phyloP scores from a whole-genome alignment of 1,140 invertebrate species.

The Sycophaga agraensis region DNA sequence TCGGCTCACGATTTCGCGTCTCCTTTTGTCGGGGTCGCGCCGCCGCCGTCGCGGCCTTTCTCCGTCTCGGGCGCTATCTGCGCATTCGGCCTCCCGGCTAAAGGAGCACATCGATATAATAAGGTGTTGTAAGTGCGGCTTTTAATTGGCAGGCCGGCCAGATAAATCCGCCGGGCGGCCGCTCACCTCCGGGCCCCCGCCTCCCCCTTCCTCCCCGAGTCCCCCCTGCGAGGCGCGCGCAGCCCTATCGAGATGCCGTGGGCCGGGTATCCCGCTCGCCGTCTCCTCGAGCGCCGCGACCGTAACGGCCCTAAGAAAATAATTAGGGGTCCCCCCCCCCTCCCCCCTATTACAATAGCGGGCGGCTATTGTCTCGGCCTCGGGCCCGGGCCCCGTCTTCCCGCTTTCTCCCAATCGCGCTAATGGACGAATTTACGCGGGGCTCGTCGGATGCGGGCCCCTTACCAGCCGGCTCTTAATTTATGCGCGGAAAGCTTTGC shows the following conservation, averaged over 20 bases:
- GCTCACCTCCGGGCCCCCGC: background rate
- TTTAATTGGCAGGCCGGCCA: conserved; percentile 38
- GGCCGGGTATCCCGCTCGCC: background rate
- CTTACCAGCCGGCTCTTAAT: too few relatives aligned
- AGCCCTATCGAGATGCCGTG: background rate
- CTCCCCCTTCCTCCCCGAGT: background rate
- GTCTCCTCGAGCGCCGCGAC: background rate
- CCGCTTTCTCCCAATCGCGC: too few relatives aligned
- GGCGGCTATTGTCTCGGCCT: too few relatives aligned
- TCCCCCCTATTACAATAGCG: too few relatives aligned
- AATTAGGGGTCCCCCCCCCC: conserved; percentile 8
- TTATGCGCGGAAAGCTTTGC: too few relatives aligned
- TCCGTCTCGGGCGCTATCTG: background rate
- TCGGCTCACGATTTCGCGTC: conserved; percentile 19
- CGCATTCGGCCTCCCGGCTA: conserved; percentile 19
- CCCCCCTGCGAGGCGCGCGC: background rate
- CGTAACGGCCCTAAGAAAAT: conserved; percentile 28
- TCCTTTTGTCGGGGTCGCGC: background rate
- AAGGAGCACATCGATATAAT: conserved; percentile 38
- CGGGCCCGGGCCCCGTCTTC: too few relatives aligned
- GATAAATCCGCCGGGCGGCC: conserved; percentile 33
- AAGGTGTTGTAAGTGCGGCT: conserved; percentile 39
- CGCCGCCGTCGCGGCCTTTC: background rate
- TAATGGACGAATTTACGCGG: too few relatives aligned
- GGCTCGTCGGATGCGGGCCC: too few relatives aligned